Evolutionary conservation across 1,140 invertebrate genomes (phyloP).

Genomic region (Hyles vespertilio): DNA sequence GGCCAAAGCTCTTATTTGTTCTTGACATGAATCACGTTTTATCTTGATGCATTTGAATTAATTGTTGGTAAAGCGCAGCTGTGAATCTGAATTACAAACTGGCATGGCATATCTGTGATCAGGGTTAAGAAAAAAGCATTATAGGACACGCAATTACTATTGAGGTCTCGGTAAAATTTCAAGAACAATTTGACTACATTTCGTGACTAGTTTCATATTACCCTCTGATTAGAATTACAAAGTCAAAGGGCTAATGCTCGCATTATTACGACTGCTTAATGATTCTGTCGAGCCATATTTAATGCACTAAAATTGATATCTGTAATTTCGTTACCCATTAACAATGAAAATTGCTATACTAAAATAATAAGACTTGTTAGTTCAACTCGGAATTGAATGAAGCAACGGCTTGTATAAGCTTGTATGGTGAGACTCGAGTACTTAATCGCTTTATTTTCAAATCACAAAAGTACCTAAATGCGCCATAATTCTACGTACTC

Average conservation of each 20-base stretch:
- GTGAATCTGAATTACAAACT: neutral
- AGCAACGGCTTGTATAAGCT: too few relatives aligned
- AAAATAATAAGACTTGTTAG: too few relatives aligned
- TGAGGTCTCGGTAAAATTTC: neutral
- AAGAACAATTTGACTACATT: neutral
- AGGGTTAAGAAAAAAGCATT: neutral
- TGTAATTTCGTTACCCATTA: too few relatives aligned
- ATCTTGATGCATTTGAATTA: constrained; percentile 40
- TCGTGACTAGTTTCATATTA: too few relatives aligned
- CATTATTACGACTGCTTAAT: neutral
- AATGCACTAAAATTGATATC: too few relatives aligned
- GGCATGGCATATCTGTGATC: neutral
- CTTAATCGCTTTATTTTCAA: too few relatives aligned
- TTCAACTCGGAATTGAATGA: too few relatives aligned
- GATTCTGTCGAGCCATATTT: too few relatives aligned
- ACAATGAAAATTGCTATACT: too few relatives aligned
- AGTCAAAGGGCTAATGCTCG: constrained; percentile 12
- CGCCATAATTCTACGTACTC: neutral
- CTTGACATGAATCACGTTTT: constrained; percentile 50
- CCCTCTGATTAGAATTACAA: constrained; percentile 1
- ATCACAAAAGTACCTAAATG: too few relatives aligned
- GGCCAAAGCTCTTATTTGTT: constrained; percentile 46
- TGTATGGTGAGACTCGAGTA: too few relatives aligned
- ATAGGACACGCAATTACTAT: constrained; percentile 1
- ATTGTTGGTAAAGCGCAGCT: neutral